Evolutionary conservation across 2,113 vertebrate genomes (phyloP).

Genomic region (Scomber colias): DNA sequence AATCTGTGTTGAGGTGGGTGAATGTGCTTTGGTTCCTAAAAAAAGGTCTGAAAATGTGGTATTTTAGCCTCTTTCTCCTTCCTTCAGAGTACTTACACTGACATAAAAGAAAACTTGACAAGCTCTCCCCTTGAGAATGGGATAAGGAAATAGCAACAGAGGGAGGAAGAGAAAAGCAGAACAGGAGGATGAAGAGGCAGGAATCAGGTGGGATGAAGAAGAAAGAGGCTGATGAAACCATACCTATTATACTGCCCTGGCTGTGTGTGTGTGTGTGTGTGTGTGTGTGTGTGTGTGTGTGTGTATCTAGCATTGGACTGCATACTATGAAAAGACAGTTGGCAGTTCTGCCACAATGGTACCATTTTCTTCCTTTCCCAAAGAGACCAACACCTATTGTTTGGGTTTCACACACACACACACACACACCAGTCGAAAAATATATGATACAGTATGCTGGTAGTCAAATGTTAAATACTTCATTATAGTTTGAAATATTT

Average conservation of each 20-base stretch:
- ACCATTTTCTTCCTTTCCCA: conserved; percentile 36
- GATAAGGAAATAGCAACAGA: conserved; percentile 31
- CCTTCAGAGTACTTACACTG: conserved; percentile 8
- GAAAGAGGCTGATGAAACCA: conserved; percentile 24
- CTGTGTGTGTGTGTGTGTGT: background rate
- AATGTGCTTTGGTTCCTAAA: conserved; percentile 18
- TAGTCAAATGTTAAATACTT: too few species aligned
- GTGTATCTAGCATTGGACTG: background rate
- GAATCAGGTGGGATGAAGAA: conserved; percentile 7
- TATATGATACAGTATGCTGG: too few species aligned
- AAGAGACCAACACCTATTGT: conserved; percentile 10
- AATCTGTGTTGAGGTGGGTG: conserved; percentile 18
- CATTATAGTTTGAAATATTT: too few species aligned
- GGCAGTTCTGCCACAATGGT: conserved; percentile 10
- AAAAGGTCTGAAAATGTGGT: background rate
- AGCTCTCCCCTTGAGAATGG: conserved; percentile 43
- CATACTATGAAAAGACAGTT: conserved; percentile 25
- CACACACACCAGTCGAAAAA: too few species aligned
- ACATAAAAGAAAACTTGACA: conserved; percentile 58
- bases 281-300: background rate
- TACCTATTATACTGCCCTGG: background rate
- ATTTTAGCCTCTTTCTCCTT: conserved; percentile 1
- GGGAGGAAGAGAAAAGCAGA: conserved; percentile 15
- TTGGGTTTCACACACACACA: background rate
- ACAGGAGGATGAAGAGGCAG: conserved; percentile 1